Base-by-base conservation (phyloP, 1,140 invertebrate genomes). In the Danaus plexippus region DNA sequence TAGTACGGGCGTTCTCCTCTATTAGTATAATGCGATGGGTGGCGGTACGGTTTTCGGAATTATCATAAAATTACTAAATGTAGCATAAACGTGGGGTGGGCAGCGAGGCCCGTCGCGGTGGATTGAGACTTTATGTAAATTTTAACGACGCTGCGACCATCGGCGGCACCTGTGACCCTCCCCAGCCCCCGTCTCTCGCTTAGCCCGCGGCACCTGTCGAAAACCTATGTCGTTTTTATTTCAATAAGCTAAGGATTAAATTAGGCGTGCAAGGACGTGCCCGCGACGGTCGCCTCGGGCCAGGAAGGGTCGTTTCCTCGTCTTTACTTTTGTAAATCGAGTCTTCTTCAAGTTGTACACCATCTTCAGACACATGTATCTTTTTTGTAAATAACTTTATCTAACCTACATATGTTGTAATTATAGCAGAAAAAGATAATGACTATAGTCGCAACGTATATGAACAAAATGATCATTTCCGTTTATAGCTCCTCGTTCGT, bases 31-130 rank as follows among this genome's bases (percentile, higher is more conserved):
- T 85, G 80, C 77, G 83, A 83, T 85, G 83, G 83, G 80, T 79
- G 80, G 80, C 69, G 74, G 80, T 77, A 77, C 72, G 70, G 83
- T 83, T 82, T 83, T 80, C 78, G 72, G 79, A 86, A 86, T 86
- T 86, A 86, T 86, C 83, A 85, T 86, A 86, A 86, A 86, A 86
- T 86, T 86, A 86, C 83, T 86, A 86, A 86, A 85, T 86, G 83
- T 86, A 85, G 83, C 83, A 83, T 86, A 79, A 83, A 85, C 77
- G 83, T 77, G 75, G 81, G 83, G 83, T 75, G 79, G 79, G 72
- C 75, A 82, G 77, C 66, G 72, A 64, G 68, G 75, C 69, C 63
- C 76, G 75, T 68, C 78, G 75, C 71, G 69, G 80, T 78, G 83
- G 81, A 87, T 85, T 83, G 83, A 85, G 81, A 85, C 81, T 86